These are phyloP conservation scores for Aphodius granarius DNA, from an alignment of 2,888 invertebrate genomes.

Conservation along the genomic window DNA sequence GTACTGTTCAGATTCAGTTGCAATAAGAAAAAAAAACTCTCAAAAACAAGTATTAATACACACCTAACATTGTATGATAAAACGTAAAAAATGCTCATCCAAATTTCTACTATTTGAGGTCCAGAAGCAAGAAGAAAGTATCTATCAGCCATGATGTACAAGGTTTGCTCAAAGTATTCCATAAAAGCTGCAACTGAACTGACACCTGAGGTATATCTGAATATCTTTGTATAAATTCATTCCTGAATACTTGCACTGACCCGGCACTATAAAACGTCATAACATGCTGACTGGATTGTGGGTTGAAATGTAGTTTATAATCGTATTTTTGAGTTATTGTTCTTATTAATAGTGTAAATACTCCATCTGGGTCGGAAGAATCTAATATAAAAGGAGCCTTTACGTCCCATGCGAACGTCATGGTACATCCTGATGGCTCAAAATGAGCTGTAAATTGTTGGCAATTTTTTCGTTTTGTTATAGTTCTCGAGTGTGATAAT, in stretches of 20 bases:
- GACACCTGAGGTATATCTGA: background rate
- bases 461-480: background rate
- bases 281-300: background rate
- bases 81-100: background rate
- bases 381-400: background rate
- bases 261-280: background rate
- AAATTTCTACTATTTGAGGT: background rate
- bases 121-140: background rate
- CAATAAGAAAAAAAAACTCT: background rate
- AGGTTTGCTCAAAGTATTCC: background rate
- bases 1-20: background rate
- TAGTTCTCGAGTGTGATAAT: background rate
- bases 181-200: background rate
- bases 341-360: background rate
- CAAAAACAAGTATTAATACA: background rate
- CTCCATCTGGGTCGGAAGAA: background rate
- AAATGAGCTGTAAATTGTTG: background rate
- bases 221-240: background rate
- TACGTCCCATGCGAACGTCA: background rate
- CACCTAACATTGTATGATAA: background rate
- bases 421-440: background rate
- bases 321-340: background rate
- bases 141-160: background rate
- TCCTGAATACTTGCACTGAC: background rate
- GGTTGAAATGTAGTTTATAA: background rate